phyloP scores from a whole-genome alignment of 2,113 vertebrate species.

The Fulmarus glacialis region DNA sequence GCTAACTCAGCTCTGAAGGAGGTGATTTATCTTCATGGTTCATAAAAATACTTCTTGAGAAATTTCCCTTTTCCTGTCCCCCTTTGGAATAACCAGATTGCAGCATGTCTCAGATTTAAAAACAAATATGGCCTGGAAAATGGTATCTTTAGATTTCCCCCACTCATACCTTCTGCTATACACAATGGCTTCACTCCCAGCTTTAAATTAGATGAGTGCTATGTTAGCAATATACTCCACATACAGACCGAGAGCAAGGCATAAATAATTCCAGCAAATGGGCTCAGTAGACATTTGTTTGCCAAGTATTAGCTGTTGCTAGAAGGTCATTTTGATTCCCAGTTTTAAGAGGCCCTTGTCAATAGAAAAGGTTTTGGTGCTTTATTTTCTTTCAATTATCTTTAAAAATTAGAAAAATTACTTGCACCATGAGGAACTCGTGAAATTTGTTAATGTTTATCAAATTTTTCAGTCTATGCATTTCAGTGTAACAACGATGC shows the following conservation, averaged over 20 bases:
- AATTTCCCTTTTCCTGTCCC: not conserved
- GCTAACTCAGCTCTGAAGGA: constrained; percentile 25
- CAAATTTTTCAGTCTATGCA: not conserved
- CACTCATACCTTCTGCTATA: not conserved
- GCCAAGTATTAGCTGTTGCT: not conserved
- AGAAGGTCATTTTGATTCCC: not conserved
- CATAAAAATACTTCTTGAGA: constrained; percentile 30
- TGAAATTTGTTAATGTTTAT: not conserved
- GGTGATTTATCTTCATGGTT: constrained; percentile 16
- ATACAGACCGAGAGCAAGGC: not conserved
- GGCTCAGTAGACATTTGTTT: not conserved
- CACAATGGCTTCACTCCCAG: constrained; percentile 37
- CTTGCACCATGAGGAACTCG: not conserved
- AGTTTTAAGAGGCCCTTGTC: not conserved
- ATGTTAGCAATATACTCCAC: not conserved
- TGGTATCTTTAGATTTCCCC: constrained; percentile 11
- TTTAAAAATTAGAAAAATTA: not conserved
- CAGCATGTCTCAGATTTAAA: constrained; percentile 3
- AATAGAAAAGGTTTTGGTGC: not conserved
- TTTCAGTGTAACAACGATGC: not conserved
- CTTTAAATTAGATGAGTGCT: constrained; percentile 20
- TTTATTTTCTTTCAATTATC: not conserved
- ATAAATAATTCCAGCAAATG: not conserved
- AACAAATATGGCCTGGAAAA: constrained; percentile 42
- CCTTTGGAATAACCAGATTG: constrained; percentile 1